A percentile compares a stretch with the other conserved stretches of the same genome.
Evolutionary conservation across 2,888 invertebrate species (phyloP).

Genomic region (Habroteleia sp.): DNA sequence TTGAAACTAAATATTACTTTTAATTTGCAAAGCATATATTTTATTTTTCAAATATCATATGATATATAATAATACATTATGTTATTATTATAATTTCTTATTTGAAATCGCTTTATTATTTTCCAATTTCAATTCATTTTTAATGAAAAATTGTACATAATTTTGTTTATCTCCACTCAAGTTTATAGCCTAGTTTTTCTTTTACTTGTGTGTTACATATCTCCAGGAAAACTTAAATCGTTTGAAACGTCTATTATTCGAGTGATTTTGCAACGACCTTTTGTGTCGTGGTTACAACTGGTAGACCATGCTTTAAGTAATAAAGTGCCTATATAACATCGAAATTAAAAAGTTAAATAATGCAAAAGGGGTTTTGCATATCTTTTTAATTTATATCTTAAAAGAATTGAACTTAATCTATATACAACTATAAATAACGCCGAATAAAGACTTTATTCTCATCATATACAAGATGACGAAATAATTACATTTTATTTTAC

Average conservation of each 20-base stretch:
- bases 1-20: too few species aligned
- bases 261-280: constrained; percentile 55
- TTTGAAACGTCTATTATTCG: constrained; percentile 54
- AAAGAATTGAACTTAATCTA: neutral
- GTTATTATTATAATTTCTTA: too few species aligned
- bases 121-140: too few species aligned
- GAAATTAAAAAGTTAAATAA: constrained; percentile 29
- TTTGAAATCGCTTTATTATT: neutral
- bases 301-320: constrained; percentile 49
- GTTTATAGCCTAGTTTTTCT: constrained; percentile 37
- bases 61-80: too few species aligned
- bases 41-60: too few species aligned
- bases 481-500: too few species aligned
- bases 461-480: too few species aligned
- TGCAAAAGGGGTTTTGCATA: constrained; percentile 3
- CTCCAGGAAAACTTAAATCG: constrained; percentile 42
- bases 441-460: too few species aligned
- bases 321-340: constrained; percentile 48
- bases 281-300: constrained; percentile 53
- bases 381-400: neutral
- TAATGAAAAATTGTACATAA: neutral
- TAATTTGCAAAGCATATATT: too few species aligned
- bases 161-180: constrained; percentile 25
- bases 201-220: constrained; percentile 40
- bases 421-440: too few species aligned